Evolutionary conservation across 1,140 invertebrate species (phyloP), one percentile per base, ranked within the genome.

Genomic region (Drosophila busckii): DNA sequence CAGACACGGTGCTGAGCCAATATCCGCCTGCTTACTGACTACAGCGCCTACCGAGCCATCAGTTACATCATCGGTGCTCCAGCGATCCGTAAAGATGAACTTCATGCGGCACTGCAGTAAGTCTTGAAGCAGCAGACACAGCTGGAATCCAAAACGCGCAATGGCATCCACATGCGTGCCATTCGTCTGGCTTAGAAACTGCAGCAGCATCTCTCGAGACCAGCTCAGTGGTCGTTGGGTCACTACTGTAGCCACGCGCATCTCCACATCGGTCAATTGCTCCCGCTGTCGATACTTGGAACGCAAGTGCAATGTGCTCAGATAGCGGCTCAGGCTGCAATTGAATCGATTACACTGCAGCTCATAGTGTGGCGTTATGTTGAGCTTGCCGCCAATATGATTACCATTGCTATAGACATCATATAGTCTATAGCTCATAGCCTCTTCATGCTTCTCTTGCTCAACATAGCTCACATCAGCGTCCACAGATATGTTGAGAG

Each of bases 331-430:
- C 12, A 41, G 31, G 0, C 13, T 4, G n/a, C 84, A 86, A 1
- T 4, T 12, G 0, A 2, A 34, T 0, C 0, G 7, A 17, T 54
- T 54, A 34, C 84, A 86, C 15, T 26, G 6, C 4, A 65, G 7
- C 29, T 76, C 71, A 58, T 65, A 68, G 40, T 70, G 55, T 1
- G 52, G 42, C 0, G 85, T 87, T 8, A 87, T 52, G 40, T 87
- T 87, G 0, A 87, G 23, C n/a, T 55, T 35, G 0, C 85, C 85
- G 0, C 85, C 85, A 32, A 82, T 66, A 8, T 60, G 56, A 12
- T 63, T 70, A 3, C 85, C 85, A 71, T 87, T 87, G 34, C 38
- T 87, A 35, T 84, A 87, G 3, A 87, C 82, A 70, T 87, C 85
- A 13, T 78, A 73, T 0, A 63, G 13, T 0, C 29, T 31, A 26